Base-by-base conservation (phyloP, 1,140 invertebrate species). In the Drosophila prosaltans region DNA sequence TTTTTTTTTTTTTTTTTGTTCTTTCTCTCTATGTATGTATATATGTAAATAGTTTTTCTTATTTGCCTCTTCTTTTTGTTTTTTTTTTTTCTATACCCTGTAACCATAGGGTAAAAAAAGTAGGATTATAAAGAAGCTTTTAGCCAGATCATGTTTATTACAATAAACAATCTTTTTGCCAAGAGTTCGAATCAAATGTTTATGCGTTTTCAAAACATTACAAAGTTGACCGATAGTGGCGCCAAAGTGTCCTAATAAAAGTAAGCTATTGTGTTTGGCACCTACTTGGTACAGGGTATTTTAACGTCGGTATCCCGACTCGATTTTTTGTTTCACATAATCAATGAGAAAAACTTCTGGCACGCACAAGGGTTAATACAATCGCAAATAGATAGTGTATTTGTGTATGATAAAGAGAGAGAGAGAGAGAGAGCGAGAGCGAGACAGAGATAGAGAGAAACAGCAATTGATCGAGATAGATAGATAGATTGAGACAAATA, bases 31-130 rank as follows among this genome's bases (percentile, higher is more conserved):
- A 11, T 51, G 45, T 11, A 11, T 40, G 32, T 40, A 11, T 40
- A 58, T 76, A 67, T 81, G 74, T 83, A 83, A 83, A 83, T 83
- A 83, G 76, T 76, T 83, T 67, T 72, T 16, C 16, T 16, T 3
- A 36, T 58, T 58, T 36, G 11, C n/a, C 3, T 55, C 32, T 55
- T 58, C 8, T 57, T 39, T 62, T 41, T 43, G 28, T 51, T 41
- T 24, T 68, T 36, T 28, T 58, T 58, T 36, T 36, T 24, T 70
- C 63, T 73, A 58, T 64, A 55, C 67, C 68, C 21, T 57, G 39
- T 59, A 36, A 39, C 21, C 8, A 65, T 48, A 48, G 55, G 16
- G 16, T 16, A 16, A 16, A 16, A 16, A 16, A 16, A 16, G 16
- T 16, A 16, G 16, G 16, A 16, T 16, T 16, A 16, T 16, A 16